Conservation (phyloP, 1,140 invertebrate species). For the Trypoxylus dichotomus region DNA sequence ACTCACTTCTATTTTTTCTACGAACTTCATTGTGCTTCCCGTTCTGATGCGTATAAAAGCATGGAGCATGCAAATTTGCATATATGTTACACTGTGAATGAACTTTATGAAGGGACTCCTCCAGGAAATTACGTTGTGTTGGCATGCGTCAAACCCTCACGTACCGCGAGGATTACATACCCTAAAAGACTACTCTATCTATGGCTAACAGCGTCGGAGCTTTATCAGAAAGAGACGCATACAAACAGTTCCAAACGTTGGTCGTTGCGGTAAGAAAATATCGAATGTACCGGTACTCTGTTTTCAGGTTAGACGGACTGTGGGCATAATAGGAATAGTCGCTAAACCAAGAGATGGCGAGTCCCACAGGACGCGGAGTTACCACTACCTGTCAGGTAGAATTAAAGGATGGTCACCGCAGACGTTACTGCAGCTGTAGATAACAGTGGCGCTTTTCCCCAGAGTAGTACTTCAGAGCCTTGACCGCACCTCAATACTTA, state of each 20-base stretch:
- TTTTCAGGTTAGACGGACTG: conserved; percentile 46
- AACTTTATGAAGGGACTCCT: not conserved
- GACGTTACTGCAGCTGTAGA: conserved; percentile 47
- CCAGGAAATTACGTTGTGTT: conserved; percentile 41
- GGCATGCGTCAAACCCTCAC: conserved; percentile 38
- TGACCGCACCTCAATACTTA: conserved; percentile 48
- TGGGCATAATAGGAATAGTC: conserved; percentile 21
- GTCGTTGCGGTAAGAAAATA: not conserved
- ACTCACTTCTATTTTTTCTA: too few species aligned
- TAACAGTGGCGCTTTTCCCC: conserved; percentile 44
- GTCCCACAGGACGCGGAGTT: conserved; percentile 40
- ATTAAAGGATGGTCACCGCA: conserved; percentile 50
- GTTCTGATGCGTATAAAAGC: not conserved
- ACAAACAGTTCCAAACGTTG: conserved; percentile 37
- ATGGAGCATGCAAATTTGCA: not conserved
- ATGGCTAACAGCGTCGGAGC: conserved; percentile 38
- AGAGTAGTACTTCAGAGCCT: conserved; percentile 38
- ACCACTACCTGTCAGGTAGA: conserved; percentile 50
- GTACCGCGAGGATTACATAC: conserved; percentile 39
- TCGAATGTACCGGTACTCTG: conserved; percentile 8
- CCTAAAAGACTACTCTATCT: conserved; percentile 40
- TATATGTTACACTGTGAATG: not conserved
- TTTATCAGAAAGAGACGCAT: conserved; percentile 45
- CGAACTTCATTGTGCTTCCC: too few species aligned
- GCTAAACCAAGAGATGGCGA: conserved; percentile 45